Conservation (phyloP, 1,140 invertebrate genomes). For the Ptiloglossa arizonensis region DNA sequence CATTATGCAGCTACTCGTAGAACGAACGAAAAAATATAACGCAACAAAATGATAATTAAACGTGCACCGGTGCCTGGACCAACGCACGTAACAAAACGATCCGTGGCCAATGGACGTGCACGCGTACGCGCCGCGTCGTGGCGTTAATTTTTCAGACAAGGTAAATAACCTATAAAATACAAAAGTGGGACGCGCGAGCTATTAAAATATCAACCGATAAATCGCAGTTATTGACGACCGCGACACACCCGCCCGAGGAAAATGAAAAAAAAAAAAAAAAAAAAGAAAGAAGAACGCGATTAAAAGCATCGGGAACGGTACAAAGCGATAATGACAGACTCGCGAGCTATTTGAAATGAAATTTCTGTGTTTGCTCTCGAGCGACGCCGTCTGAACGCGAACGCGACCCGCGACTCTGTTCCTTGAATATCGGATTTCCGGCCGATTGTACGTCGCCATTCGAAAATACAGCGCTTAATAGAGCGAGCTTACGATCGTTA, state of each 20-base stretch:
- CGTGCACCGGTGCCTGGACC: background rate
- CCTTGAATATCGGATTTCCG: background rate
- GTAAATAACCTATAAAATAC: slow-evolving; percentile 27
- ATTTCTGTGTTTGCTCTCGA: background rate
- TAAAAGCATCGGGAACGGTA: background rate
- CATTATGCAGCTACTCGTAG: background rate
- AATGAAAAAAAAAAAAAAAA: slow-evolving; percentile 26
- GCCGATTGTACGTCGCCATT: background rate
- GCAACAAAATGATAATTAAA: background rate
- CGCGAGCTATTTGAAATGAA: background rate
- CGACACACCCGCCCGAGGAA: background rate
- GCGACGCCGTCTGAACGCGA: background rate
- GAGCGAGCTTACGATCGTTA: no score
- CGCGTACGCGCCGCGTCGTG: no score
- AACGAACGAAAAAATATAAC: background rate
- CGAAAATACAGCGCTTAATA: background rate
- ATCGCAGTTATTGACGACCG: background rate
- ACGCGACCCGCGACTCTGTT: background rate
- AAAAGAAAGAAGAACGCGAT: slow-evolving; percentile 5
- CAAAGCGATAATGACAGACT: background rate
- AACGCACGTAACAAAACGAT: background rate
- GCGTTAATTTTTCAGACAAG: background rate
- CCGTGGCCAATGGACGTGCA: no score
- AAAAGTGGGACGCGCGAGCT: background rate
- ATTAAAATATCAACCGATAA: slow-evolving; percentile 29